Conservation (phyloP, 2,113 vertebrate genomes). For the Barnardius zonarius region DNA sequence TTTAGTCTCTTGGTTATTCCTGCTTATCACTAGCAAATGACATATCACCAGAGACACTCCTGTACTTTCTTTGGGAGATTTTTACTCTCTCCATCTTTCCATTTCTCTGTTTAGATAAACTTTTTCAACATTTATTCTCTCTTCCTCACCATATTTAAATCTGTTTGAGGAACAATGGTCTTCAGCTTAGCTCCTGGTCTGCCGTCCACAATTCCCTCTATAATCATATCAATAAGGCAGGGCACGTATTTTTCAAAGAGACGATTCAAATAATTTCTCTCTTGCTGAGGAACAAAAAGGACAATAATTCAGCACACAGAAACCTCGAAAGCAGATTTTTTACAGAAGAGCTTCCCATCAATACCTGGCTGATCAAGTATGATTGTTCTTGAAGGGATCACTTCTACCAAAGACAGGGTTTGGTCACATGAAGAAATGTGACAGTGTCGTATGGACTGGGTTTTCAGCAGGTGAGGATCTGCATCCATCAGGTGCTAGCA, state of each 20-base stretch:
- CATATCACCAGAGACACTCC: not conserved
- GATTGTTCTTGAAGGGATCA: not conserved
- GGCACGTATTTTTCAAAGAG: slow-evolving; percentile 93
- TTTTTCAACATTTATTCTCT: not conserved
- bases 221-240: slow-evolving; percentile 84
- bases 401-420: not conserved
- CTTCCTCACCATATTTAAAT: slow-evolving; percentile 90
- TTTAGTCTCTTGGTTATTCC: not conserved
- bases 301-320: not conserved
- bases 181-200: slow-evolving; percentile 84
- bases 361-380: not conserved
- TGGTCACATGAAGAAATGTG: not conserved
- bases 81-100: not conserved
- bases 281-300: slow-evolving; percentile 58
- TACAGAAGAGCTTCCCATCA: not conserved
- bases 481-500: not conserved
- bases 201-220: slow-evolving; percentile 87
- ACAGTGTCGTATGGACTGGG: not conserved
- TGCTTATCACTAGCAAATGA: not conserved
- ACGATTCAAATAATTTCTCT: slow-evolving; percentile 72
- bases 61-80: not conserved
- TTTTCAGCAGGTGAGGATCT: not conserved
- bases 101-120: not conserved
- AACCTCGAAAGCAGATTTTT: not conserved
- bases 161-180: slow-evolving; percentile 90